These are phyloP conservation scores for Pituophis catenifer DNA, from an alignment of 2,113 vertebrate species.

Conservation along the genomic window DNA sequence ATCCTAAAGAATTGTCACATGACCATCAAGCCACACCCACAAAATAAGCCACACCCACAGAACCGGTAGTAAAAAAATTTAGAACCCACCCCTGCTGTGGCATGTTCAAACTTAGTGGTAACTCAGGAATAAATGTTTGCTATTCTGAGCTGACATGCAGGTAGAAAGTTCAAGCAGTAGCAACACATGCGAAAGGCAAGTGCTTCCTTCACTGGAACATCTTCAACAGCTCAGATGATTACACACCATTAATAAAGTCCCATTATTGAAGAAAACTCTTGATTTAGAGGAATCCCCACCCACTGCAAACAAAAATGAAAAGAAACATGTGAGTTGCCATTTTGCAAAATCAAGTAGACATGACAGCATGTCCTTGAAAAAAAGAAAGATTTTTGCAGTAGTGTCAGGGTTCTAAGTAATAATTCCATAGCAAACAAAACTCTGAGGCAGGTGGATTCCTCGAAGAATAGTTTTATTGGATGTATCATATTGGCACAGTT, in stretches of 20 bases:
- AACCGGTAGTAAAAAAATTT: too few relatives aligned
- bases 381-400: background rate
- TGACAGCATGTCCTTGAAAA: background rate
- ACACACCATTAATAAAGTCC: background rate
- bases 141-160: background rate
- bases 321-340: background rate
- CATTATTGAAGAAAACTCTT: background rate
- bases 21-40: too few relatives aligned
- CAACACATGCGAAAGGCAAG: background rate
- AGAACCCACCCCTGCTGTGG: too few relatives aligned
- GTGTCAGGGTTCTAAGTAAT: background rate
- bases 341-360: background rate
- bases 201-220: too few relatives aligned
- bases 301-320: background rate
- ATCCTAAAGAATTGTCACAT: too few relatives aligned
- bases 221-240: too few relatives aligned
- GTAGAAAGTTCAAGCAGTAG: background rate
- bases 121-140: background rate
- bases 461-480: too few relatives aligned
- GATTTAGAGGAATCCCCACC: background rate
- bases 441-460: too few relatives aligned
- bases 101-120: background rate
- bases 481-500: too few relatives aligned
- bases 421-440: too few relatives aligned
- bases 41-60: too few relatives aligned